Conservation (phyloP, 2,113 vertebrate genomes). For the Bos taurus region DNA sequence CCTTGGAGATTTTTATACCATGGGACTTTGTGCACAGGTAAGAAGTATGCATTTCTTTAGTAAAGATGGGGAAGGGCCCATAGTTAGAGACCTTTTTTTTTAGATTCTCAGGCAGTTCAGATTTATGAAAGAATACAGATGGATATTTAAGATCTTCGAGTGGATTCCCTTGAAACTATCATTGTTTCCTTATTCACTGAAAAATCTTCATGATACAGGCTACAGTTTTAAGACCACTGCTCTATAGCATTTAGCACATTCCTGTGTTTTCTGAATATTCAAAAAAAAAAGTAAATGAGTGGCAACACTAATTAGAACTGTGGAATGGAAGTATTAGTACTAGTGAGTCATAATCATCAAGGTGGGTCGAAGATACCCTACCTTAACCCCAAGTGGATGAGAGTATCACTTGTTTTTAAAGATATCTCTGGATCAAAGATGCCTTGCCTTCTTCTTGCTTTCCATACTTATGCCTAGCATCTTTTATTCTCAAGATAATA, state of each 20-base stretch:
- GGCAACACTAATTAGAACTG: background rate
- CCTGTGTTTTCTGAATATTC: background rate
- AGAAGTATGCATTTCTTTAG: conserved; percentile 21
- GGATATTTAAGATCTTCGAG: background rate
- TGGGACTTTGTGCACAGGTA: background rate
- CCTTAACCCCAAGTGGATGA: background rate
- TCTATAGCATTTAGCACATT: background rate
- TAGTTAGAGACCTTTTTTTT: background rate
- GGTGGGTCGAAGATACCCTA: background rate
- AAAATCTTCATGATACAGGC: background rate
- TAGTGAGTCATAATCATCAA: background rate
- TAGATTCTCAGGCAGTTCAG: background rate
- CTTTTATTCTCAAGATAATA: background rate
- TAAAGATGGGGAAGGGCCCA: background rate
- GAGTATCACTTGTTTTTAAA: background rate
- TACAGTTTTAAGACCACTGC: conserved; percentile 5
- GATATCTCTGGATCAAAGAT: background rate
- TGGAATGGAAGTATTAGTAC: background rate
- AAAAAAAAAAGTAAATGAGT: background rate
- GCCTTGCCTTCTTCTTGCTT: background rate
- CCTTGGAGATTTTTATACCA: background rate
- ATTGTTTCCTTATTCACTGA: background rate
- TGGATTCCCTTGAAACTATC: background rate
- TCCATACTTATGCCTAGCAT: background rate
- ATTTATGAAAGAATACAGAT: background rate